Base-by-base conservation (phyloP, 2,888 invertebrate species). In the Drosophila meridiana region DNA sequence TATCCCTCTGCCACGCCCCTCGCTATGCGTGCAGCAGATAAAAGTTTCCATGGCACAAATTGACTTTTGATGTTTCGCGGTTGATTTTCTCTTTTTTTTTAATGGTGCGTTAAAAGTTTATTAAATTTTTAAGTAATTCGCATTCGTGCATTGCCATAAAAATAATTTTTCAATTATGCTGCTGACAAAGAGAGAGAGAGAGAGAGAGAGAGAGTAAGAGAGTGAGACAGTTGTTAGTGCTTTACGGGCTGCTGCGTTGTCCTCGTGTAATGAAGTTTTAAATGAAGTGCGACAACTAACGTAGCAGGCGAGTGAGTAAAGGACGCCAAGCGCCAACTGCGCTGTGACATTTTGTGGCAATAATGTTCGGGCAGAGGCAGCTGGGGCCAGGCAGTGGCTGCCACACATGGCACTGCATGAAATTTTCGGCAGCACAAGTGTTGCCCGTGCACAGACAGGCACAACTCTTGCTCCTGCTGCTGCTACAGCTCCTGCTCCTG, bases 31-130 rank as follows among this genome's bases (percentile, higher is more conserved):
- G 53, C 52, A 36, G 48, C 50, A 36, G 13, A 34, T 84, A 87
- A 85, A 89, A 84, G 82, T 89, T 84, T 85, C 83, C 26, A 2
- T 38, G 74, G 74, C 89, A 77, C 87, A 87, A 87, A 87, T 87
- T 87, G 89, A 90, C 90, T 90, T 87, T 87, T 88, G 90, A 87
- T 87, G 86, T 90, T 90, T 86, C 77, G 89, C 79, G 89, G 89
- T 88, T 90, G 90, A 86, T 11, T 45, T 26, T 45, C 20, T 20
- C 20, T 78, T 80, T 82, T 84, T 87, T 87, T 78, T 76, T 76
- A 87, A 87, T 88, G 88, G 81, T 79, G 88, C 89, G 90, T 90
- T 86, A 90, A 90, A 90, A 90, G 88, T 90, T 88, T 88, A 90
- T 90, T 90, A 86, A 86, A 86, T 86, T 88, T 90, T 89, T 69